Percentiles rank a stretch among this genome's conserved stretches.
Conservation (phyloP, 2,113 vertebrate species). For the Brachyistius frenatus region DNA sequence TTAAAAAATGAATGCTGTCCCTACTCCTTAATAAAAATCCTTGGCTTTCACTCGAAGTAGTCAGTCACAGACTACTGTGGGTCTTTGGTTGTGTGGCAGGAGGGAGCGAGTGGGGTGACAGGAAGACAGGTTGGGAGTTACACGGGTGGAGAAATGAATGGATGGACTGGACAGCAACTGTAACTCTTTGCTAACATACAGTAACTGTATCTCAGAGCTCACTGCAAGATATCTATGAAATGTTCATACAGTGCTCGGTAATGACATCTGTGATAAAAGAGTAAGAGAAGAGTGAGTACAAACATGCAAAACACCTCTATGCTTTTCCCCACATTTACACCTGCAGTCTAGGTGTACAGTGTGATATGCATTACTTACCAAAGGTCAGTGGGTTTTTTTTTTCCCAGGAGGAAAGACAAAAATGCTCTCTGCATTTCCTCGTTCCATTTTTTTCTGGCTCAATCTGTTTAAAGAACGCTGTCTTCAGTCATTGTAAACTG, state of each 20-base stretch:
- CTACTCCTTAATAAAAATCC: constrained; percentile 87
- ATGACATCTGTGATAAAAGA: neutral
- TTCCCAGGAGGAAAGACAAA: neutral
- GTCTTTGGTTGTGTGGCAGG: constrained; percentile 69
- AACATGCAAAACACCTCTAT: neutral
- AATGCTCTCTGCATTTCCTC: neutral
- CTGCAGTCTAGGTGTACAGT: neutral
- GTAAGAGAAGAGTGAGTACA: neutral
- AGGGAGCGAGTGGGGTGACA: constrained; percentile 45
- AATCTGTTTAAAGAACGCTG: neutral
- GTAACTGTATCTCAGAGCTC: neutral
- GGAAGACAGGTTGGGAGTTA: constrained; percentile 15
- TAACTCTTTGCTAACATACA: constrained; percentile 1
- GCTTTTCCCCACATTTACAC: neutral
- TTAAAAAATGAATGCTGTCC: constrained; percentile 90
- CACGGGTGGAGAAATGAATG: constrained; percentile 4
- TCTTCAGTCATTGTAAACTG: neutral
- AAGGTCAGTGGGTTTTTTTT: constrained; percentile 5
- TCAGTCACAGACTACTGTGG: constrained; percentile 68
- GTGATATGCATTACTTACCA: constrained; percentile 7
- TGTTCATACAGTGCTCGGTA: neutral
- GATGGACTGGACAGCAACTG: constrained; percentile 1
- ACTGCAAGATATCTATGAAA: neutral
- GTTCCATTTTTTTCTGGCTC: neutral
- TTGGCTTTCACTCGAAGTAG: constrained; percentile 77